A percentile compares a stretch with the other conserved stretches of the same genome.
phyloP scores from a whole-genome alignment of 2,888 invertebrate species.

The Aspidiotus destructor region DNA sequence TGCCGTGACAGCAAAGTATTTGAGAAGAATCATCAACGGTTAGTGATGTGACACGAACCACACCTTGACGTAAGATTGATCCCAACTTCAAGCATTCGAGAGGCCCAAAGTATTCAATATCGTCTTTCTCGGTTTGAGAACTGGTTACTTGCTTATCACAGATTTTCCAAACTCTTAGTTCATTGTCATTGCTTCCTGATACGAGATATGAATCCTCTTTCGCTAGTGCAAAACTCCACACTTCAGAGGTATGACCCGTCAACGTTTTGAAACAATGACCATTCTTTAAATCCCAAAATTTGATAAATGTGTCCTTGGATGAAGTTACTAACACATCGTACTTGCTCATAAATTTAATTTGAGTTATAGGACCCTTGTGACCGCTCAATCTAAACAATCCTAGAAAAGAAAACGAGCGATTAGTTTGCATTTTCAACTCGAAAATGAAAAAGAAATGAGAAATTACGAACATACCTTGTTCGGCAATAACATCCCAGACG shows the following conservation, averaged over 20 bases:
- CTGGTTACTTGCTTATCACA: constrained; percentile 44
- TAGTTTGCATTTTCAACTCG: too few relatives aligned
- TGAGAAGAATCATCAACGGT: constrained; percentile 60
- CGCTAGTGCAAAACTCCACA: constrained; percentile 73
- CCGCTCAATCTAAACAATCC: constrained; percentile 71
- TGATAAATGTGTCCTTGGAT: constrained; percentile 89
- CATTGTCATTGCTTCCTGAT: constrained; percentile 77
- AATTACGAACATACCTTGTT: constrained; percentile 53
- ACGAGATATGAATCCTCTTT: constrained; percentile 72
- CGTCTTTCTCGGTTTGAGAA: constrained; percentile 47
- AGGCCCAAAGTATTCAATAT: constrained; percentile 46
- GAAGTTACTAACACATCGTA: constrained; percentile 63
- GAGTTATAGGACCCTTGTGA: constrained; percentile 83
- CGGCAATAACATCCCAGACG: constrained; percentile 87
- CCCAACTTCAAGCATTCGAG: constrained; percentile 70
- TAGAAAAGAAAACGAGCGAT: too few relatives aligned
- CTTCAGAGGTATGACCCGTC: constrained; percentile 76
- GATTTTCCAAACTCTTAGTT: constrained; percentile 76
- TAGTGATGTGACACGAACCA: constrained; percentile 68
- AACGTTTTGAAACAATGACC: constrained; percentile 93
- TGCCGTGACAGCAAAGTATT: constrained; percentile 69
- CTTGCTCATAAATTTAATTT: constrained; percentile 55
- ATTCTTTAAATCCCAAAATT: constrained; percentile 94
- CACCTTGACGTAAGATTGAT: constrained; percentile 64
- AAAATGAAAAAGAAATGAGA: too few relatives aligned